These are phyloP conservation scores for Malaclemys terrapin DNA, from an alignment of 2,113 vertebrate genomes.

Conservation along the genomic window DNA sequence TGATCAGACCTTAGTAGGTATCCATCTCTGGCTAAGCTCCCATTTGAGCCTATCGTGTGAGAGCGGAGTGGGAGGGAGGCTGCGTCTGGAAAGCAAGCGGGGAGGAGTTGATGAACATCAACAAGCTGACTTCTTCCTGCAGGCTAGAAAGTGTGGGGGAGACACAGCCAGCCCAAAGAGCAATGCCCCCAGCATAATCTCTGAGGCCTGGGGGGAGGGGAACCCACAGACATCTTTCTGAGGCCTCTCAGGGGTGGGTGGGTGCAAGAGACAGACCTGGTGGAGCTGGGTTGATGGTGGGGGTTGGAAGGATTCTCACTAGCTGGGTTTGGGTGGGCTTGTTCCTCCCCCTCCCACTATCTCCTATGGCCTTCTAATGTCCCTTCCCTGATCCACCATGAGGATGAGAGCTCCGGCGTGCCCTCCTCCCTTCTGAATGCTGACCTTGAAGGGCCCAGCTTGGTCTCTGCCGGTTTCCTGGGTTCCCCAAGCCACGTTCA, in stretches of 20 bases:
- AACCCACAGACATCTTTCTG: neutral
- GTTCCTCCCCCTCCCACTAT: neutral
- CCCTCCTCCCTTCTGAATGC: neutral
- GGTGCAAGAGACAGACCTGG: neutral
- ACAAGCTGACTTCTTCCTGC: neutral
- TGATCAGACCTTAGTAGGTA: neutral
- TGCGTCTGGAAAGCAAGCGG: neutral
- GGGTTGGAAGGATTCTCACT: neutral
- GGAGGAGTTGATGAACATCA: neutral
- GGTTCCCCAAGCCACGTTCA: neutral
- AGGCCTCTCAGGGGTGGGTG: neutral
- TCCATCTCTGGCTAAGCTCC: neutral
- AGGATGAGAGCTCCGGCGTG: neutral
- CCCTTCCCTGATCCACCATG: no score
- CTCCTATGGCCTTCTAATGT: neutral
- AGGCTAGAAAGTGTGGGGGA: neutral
- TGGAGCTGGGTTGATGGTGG: neutral
- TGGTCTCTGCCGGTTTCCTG: neutral
- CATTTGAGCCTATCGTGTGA: neutral
- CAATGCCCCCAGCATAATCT: neutral
- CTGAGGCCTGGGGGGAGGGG: no score
- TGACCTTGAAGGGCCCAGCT: neutral
- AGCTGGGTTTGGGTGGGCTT: neutral
- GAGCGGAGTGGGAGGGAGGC: neutral
- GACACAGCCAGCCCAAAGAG: neutral